These are phyloP conservation scores for Rotaria sp. DNA, from an alignment of 2,888 invertebrate species.

Conservation along the genomic window DNA sequence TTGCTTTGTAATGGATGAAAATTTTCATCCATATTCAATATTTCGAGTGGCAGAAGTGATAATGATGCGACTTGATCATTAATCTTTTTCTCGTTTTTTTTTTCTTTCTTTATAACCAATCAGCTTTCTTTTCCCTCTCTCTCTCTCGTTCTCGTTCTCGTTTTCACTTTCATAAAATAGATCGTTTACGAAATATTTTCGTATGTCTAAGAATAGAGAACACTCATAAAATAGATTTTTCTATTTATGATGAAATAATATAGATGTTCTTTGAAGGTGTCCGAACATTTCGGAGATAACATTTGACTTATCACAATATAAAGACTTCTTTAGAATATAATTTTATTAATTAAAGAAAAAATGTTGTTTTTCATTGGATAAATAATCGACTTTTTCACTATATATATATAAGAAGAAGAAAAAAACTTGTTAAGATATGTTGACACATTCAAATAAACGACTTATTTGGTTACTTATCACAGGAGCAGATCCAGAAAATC, in stretches of 20 bases:
- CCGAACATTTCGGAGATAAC: slow-evolving; percentile 12
- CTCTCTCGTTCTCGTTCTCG: background rate
- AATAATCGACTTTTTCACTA: no score
- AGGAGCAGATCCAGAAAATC: no score
- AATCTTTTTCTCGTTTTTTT: background rate
- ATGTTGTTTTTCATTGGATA: no score
- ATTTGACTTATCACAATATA: background rate
- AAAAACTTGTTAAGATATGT: no score
- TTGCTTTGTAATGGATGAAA: background rate
- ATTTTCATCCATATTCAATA: slow-evolving; percentile 1
- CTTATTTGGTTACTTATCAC: no score
- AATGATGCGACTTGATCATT: slow-evolving; percentile 24
- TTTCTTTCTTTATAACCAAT: background rate
- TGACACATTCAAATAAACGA: no score
- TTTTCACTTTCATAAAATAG: background rate
- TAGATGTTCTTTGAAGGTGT: background rate
- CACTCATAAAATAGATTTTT: background rate
- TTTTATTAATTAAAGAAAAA: background rate
- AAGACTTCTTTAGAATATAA: background rate
- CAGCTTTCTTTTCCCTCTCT: background rate
- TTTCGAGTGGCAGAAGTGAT: slow-evolving; percentile 2
- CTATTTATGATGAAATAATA: no score
- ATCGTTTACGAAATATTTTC: background rate
- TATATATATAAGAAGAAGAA: no score
- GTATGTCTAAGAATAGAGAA: slow-evolving; percentile 6